Conservation (phyloP, 2,888 invertebrate species). For the Augochlorella aurata region DNA sequence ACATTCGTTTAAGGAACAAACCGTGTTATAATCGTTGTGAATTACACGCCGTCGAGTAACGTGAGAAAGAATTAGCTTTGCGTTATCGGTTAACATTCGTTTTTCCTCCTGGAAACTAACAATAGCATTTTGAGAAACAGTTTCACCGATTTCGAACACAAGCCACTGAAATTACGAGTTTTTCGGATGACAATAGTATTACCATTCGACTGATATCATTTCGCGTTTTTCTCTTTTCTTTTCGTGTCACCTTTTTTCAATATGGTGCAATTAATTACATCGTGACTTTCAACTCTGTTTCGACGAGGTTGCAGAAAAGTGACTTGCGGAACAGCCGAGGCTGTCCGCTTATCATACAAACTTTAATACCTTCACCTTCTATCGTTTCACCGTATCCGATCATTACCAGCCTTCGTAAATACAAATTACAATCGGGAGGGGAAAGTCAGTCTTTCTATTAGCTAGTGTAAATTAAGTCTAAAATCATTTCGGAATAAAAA, state of each 20-base stretch:
- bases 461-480: slow-evolving; percentile 13
- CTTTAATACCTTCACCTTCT: slow-evolving; percentile 27
- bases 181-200: slow-evolving; percentile 13
- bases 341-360: slow-evolving; percentile 39
- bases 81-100: not conserved
- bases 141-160: slow-evolving; percentile 49
- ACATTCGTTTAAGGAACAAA: slow-evolving; percentile 52
- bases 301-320: slow-evolving; percentile 74
- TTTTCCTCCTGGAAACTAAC: not conserved
- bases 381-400: slow-evolving; percentile 27
- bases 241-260: slow-evolving; percentile 34
- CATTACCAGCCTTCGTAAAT: slow-evolving; percentile 45
- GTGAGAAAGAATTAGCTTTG: slow-evolving; percentile 31
- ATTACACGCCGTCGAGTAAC: slow-evolving; percentile 25
- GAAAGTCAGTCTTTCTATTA: slow-evolving; percentile 44
- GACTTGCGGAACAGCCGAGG: slow-evolving; percentile 31
- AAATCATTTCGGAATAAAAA: not conserved
- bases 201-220: slow-evolving; percentile 11
- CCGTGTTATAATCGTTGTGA: slow-evolving; percentile 49
- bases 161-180: slow-evolving; percentile 43
- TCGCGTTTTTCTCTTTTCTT: not conserved
- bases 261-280: slow-evolving; percentile 66
- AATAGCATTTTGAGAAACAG: slow-evolving; percentile 19
- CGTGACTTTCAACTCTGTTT: slow-evolving; percentile 79
- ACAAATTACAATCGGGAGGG: slow-evolving; percentile 18